Conservation (phyloP, 2,113 vertebrate genomes). For the Triplophysa siluroides region DNA sequence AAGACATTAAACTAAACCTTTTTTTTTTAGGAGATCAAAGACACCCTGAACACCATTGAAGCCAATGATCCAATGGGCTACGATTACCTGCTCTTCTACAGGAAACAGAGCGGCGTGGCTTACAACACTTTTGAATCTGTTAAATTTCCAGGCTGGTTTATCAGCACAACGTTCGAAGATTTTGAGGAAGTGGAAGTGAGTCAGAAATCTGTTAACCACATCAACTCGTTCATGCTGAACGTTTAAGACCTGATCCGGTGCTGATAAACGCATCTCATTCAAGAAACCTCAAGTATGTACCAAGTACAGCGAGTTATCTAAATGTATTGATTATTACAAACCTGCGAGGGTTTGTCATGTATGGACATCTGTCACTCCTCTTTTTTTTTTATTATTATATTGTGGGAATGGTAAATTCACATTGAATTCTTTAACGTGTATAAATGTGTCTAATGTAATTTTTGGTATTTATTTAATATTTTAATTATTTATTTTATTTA, state of each 20-base stretch:
- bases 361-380: neutral
- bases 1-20: neutral
- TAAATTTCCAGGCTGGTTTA: slow-evolving; percentile 62
- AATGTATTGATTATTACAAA: neutral
- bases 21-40: slow-evolving; percentile 51
- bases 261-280: slow-evolving; percentile 6
- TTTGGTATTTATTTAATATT: neutral
- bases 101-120: fast-evolving
- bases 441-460: neutral
- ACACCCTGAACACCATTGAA: slow-evolving; percentile 25
- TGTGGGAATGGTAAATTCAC: neutral
- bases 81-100: slow-evolving; percentile 66
- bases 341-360: neutral
- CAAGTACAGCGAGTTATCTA: slow-evolving; percentile 44
- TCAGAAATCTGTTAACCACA: fast-evolving
- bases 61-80: neutral
- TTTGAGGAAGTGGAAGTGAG: slow-evolving; percentile 58
- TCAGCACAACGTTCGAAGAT: slow-evolving; percentile 53
- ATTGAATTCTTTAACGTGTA: neutral
- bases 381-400: neutral
- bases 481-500: neutral
- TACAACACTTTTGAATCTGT: slow-evolving; percentile 63
- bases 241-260: neutral
- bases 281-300: slow-evolving; percentile 51
- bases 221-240: slow-evolving; percentile 45